Evolutionary conservation across 2,113 vertebrate species (phyloP).

Genomic region (Tetraodon nigroviridis): DNA sequence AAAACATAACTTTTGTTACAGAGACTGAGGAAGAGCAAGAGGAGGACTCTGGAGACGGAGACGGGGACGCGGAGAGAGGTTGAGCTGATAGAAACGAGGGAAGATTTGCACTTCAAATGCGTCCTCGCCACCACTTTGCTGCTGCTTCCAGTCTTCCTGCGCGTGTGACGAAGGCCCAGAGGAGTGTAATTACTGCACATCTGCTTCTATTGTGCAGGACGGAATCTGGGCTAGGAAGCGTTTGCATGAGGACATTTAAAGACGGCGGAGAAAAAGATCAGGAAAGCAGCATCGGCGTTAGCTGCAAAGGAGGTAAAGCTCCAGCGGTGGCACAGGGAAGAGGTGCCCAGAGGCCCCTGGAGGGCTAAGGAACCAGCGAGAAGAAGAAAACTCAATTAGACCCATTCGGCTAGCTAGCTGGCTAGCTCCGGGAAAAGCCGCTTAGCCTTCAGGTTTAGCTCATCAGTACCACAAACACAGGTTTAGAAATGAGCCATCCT

Average conservation of each 20-base stretch:
- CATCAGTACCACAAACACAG: too few relatives aligned
- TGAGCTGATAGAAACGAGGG: slow-evolving; percentile 29
- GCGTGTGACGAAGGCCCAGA: slow-evolving; percentile 18
- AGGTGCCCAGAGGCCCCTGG: too few relatives aligned
- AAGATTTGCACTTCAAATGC: slow-evolving; percentile 54
- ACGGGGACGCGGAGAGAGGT: slow-evolving; percentile 3
- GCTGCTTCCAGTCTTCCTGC: neutral
- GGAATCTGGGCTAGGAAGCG: neutral
- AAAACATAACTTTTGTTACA: slow-evolving; percentile 30
- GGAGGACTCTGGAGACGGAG: slow-evolving; percentile 14
- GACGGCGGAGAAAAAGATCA: slow-evolving; percentile 31
- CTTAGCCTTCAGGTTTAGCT: too few relatives aligned
- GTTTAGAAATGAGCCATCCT: too few relatives aligned
- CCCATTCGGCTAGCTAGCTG: too few relatives aligned
- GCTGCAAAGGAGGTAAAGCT: too few relatives aligned
- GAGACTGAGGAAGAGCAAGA: slow-evolving; percentile 10
- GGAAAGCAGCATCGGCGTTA: slow-evolving; percentile 31
- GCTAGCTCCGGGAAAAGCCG: too few relatives aligned
- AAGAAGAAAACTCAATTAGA: too few relatives aligned
- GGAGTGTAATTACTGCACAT: slow-evolving; percentile 33
- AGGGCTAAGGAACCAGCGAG: too few relatives aligned
- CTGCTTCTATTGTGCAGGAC: neutral
- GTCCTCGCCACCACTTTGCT: neutral
- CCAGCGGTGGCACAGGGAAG: too few relatives aligned
- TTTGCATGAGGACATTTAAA: slow-evolving; percentile 11